A percentile compares a stretch with the other conserved stretches of the same genome.
Evolutionary conservation across 1,140 invertebrate genomes (phyloP).

Genomic region (Aporrectodea caliginosa): DNA sequence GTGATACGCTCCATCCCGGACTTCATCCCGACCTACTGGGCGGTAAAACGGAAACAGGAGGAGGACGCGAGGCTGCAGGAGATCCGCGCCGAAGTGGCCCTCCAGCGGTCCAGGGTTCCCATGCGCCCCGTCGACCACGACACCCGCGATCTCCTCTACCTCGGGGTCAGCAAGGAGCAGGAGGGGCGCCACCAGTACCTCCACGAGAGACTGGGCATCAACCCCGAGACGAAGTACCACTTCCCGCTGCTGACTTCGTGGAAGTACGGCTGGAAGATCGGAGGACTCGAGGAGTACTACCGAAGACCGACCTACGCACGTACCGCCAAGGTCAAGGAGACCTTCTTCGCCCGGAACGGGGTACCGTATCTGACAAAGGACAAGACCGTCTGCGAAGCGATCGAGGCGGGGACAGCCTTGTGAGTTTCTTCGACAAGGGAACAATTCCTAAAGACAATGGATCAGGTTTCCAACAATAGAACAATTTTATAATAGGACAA

Average conservation of each 20-base stretch:
- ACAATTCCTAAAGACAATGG: no score
- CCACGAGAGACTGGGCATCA: slow-evolving; percentile 33
- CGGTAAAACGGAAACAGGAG: not conserved
- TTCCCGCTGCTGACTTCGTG: slow-evolving; percentile 50
- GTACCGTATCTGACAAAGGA: slow-evolving; percentile 36
- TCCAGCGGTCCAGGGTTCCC: slow-evolving; percentile 32
- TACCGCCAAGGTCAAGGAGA: slow-evolving; percentile 48
- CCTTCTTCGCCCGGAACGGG: slow-evolving; percentile 53
- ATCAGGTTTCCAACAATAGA: no score
- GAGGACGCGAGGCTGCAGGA: not conserved
- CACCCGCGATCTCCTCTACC: slow-evolving; percentile 42
- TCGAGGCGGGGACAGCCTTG: no score
- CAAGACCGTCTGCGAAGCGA: not conserved
- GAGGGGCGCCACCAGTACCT: slow-evolving; percentile 52
- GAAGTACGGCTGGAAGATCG: slow-evolving; percentile 54
- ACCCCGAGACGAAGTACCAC: slow-evolving; percentile 50
- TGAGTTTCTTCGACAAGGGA: no score
- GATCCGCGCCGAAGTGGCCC: slow-evolving; percentile 18
- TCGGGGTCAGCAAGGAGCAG: slow-evolving; percentile 53
- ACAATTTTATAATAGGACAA: no score
- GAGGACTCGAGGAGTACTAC: slow-evolving; percentile 48
- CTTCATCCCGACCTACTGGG: slow-evolving; percentile 34
- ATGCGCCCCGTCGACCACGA: slow-evolving; percentile 43
- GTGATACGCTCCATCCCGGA: slow-evolving; percentile 34
- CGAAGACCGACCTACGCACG: slow-evolving; percentile 46